Conservation (phyloP, 1,140 invertebrate genomes). For the Nautilus pompilius region DNA sequence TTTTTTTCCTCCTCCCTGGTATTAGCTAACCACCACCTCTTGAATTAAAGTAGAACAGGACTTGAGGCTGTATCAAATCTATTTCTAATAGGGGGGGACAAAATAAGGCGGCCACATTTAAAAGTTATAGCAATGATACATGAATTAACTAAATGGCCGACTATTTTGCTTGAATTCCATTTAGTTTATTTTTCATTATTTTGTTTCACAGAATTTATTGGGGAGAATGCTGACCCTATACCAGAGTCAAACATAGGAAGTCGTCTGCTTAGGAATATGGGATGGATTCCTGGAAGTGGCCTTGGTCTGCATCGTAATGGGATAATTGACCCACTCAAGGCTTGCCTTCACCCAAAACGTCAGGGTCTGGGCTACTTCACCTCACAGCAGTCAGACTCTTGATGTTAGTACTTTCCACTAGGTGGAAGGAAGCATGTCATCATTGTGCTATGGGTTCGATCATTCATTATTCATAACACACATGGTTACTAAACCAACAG, state of each 20-base stretch:
- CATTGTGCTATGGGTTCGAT: background rate
- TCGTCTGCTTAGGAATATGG: conserved; percentile 47
- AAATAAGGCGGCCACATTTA: too few relatives aligned
- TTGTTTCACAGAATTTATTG: conserved; percentile 25
- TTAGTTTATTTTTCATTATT: background rate
- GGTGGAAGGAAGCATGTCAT: background rate
- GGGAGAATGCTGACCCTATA: conserved; percentile 35
- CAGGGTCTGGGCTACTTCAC: background rate
- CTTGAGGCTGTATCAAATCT: too few relatives aligned
- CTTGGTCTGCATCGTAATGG: conserved; percentile 41
- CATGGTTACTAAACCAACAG: too few relatives aligned
- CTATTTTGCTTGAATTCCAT: too few relatives aligned
- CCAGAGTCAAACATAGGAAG: conserved; percentile 49
- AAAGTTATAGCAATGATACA: too few relatives aligned
- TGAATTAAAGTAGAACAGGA: too few relatives aligned
- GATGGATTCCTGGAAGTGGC: conserved; percentile 50
- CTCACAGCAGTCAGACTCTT: background rate
- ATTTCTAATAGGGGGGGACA: too few relatives aligned
- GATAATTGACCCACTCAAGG: conserved; percentile 38
- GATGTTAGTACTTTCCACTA: background rate
- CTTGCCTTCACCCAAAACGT: conserved; percentile 5
- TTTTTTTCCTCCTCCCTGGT: too few relatives aligned
- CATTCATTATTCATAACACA: too few relatives aligned
- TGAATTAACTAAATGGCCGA: too few relatives aligned
- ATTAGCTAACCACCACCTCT: too few relatives aligned